Percentiles rank a stretch among this genome's conserved stretches.
phyloP scores from a whole-genome alignment of 2,888 invertebrate species.

The Drosophila rellima region DNA sequence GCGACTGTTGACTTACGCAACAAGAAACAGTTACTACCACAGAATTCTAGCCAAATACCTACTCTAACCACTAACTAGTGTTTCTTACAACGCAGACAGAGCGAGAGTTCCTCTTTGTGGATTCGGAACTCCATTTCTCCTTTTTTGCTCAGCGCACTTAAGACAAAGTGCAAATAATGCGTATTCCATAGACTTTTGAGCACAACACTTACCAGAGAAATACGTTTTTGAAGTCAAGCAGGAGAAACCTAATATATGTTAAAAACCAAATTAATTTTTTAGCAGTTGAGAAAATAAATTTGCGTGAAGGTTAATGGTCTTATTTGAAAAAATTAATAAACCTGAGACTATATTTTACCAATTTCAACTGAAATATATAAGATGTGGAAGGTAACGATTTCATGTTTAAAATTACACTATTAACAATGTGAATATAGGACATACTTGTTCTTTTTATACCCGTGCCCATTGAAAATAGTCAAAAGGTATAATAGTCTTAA shows the following conservation, averaged over 20 bases:
- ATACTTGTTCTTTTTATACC: no score
- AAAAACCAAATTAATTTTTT: not conserved
- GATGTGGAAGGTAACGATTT: no score
- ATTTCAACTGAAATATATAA: no score
- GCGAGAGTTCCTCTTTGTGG: slow-evolving; percentile 1
- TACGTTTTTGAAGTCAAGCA: not conserved
- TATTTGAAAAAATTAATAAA: no score
- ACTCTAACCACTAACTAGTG: slow-evolving; percentile 20
- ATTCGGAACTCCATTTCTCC: slow-evolving; percentile 18
- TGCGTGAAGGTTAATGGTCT: no score
- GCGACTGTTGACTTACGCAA: slow-evolving; percentile 79
- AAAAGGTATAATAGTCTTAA: no score
- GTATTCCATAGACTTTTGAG: slow-evolving; percentile 61
- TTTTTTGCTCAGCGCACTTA: slow-evolving; percentile 45
- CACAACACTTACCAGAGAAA: slow-evolving; percentile 4
- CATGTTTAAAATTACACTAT: no score
- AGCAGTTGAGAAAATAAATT: not conserved
- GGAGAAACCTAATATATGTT: not conserved
- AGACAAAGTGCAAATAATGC: slow-evolving; percentile 65
- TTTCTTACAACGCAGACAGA: slow-evolving; percentile 3
- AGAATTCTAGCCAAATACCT: slow-evolving; percentile 49
- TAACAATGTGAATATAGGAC: no score
- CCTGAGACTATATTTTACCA: no score
- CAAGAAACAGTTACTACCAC: slow-evolving; percentile 70
- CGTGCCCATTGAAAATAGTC: no score